phyloP scores from a whole-genome alignment of 2,113 vertebrate genomes.

The Eidolon helvum region DNA sequence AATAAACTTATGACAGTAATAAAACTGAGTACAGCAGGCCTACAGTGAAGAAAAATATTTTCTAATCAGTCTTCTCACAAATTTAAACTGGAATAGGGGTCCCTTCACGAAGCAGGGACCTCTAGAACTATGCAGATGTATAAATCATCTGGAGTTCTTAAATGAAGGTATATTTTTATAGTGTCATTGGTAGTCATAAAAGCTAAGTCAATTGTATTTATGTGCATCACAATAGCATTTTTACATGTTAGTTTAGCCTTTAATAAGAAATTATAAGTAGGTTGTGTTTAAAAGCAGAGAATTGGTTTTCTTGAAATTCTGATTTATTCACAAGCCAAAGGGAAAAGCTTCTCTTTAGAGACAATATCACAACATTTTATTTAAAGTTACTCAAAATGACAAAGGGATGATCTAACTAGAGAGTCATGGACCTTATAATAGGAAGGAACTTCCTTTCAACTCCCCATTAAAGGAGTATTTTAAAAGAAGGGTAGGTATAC shows the following conservation, averaged over 20 bases:
- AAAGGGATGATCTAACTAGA: conserved; percentile 76
- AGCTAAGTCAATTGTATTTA: conserved; percentile 44
- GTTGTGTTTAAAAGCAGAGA: conserved; percentile 63
- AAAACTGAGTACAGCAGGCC: neutral
- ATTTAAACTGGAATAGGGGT: conserved; percentile 41
- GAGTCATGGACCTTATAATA: conserved; percentile 68
- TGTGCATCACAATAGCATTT: conserved; percentile 35
- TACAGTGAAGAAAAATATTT: conserved; percentile 36
- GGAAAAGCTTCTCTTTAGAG: conserved; percentile 43
- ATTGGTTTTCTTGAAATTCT: conserved; percentile 67
- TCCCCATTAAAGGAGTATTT: conserved; percentile 65
- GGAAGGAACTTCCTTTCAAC: conserved; percentile 81
- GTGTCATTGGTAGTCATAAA: conserved; percentile 43
- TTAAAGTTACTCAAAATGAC: conserved; percentile 59
- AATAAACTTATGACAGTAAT: conserved; percentile 18
- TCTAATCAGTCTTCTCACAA: conserved; percentile 39
- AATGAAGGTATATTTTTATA: conserved; percentile 59
- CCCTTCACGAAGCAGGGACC: conserved; percentile 44
- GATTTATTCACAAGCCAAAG: conserved; percentile 79
- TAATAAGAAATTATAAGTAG: conserved; percentile 56
- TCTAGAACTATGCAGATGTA: conserved; percentile 41
- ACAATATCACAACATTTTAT: conserved; percentile 62
- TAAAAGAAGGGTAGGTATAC: conserved; percentile 78
- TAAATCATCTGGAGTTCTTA: conserved; percentile 44
- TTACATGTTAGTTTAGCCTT: conserved; percentile 41